phyloP scores from a whole-genome alignment of 1,140 invertebrate genomes.

The Eriosoma lanigerum region DNA sequence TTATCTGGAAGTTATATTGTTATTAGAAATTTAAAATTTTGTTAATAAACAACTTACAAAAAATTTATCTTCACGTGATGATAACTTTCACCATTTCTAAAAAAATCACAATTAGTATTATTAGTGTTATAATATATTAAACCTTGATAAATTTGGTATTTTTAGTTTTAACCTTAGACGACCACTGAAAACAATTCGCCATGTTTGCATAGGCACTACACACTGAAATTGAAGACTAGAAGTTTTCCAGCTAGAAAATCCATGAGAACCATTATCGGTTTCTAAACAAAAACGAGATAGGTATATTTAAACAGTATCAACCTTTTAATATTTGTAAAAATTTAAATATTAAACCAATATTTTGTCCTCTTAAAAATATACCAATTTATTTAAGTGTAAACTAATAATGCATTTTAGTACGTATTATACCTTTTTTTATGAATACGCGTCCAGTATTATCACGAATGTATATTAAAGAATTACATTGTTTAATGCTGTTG shows the following conservation, averaged over 20 bases:
- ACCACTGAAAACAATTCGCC: conserved; percentile 52
- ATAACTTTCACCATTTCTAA: neutral
- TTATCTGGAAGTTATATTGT: too few relatives aligned
- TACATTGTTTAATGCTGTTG: neutral
- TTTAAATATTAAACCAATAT: neutral
- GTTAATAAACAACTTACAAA: neutral
- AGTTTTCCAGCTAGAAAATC: conserved; percentile 42
- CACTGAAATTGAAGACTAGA: conserved; percentile 36
- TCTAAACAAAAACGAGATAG: conserved; percentile 13
- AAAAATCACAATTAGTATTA: neutral
- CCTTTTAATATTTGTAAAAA: neutral
- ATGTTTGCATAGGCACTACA: conserved; percentile 50
- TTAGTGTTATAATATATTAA: neutral
- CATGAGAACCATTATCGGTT: conserved; percentile 8
- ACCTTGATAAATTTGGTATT: neutral
- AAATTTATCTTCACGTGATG: conserved; percentile 10
- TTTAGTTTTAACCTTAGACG: conserved; percentile 15
- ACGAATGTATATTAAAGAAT: neutral
- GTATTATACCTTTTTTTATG: neutral
- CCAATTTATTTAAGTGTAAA: neutral
- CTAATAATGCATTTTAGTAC: neutral
- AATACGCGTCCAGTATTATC: neutral
- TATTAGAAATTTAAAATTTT: too few relatives aligned
- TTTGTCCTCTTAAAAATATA: neutral
- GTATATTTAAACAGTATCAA: neutral